Evolutionary conservation across 2,113 vertebrate species (phyloP), one percentile per base, ranked within the genome.

Genomic region (Crotophaga sulcirostris): DNA sequence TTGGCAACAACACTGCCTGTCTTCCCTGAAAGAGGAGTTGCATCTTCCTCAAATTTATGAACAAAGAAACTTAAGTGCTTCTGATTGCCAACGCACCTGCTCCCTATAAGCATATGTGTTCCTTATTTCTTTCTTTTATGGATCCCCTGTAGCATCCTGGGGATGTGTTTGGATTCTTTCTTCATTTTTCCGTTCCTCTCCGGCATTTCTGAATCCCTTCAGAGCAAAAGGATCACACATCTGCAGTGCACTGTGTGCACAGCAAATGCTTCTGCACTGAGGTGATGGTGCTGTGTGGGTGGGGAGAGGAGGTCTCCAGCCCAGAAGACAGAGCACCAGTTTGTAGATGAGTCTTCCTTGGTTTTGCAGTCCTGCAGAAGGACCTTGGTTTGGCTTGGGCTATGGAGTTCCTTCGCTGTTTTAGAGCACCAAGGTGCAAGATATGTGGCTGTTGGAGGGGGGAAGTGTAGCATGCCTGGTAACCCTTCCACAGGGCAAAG

Each of bases 381-480:
- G 29, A 15, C 1, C 1, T 25, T 47, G 23, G 1, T 0, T 3
- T 69, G 68, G 16, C 34, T 49, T 13, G 36, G 63, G 10, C 34
- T 10, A 26, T 23, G n/a, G 54, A 63, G 12, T 3, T 52, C 10
- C 40, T 66, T 59, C 63, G 56, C 40, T 25, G 12, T 18, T 54
- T 18, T 21, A 11, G 38, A 34, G 33, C 47, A 38, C 33, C 13
- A 42, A 73, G 25, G 29, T 73, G 54, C n/a, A 64, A 42, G 44
- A 9, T 29, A 31, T 5, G 2, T 33, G 28, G 12, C 11, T 47
- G 4, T 5, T 13, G 75, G 52, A 42, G 34, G 24, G 45, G 69
- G 58, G 45, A 58, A 73, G 14, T 38, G 40, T 21, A 36, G 17
- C 6, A 4, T 28, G 16, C 42, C 52, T 47, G 49, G 26, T 56